phyloP scores from a whole-genome alignment of 2,113 vertebrate species.

The Alligator sinensis region DNA sequence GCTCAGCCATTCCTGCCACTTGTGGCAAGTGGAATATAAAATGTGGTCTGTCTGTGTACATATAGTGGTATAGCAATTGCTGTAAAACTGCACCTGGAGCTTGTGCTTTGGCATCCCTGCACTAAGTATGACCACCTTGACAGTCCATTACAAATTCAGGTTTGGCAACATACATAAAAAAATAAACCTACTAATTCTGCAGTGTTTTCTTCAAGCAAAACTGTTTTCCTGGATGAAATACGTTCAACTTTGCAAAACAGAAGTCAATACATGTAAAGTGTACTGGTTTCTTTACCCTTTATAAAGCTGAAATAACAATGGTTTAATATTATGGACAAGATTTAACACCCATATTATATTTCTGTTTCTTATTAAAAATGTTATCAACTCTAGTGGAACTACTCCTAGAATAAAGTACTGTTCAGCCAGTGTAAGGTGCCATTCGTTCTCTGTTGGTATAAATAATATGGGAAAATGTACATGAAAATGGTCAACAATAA shows the following conservation, averaged over 20 bases:
- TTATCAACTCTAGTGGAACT: constrained; percentile 54
- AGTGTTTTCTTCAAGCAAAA: constrained; percentile 16
- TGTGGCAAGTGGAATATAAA: background rate
- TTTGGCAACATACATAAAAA: constrained; percentile 3
- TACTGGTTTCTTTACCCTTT: constrained; percentile 40
- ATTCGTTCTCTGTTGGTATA: background rate
- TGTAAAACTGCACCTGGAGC: background rate
- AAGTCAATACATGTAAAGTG: background rate
- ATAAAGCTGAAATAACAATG: constrained; percentile 1
- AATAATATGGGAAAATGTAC: constrained; percentile 42
- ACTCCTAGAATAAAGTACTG: constrained; percentile 49
- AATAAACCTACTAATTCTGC: constrained; percentile 40
- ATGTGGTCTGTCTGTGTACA: too few relatives aligned
- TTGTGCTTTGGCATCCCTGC: background rate
- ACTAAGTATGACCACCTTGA: background rate
- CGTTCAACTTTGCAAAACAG: background rate
- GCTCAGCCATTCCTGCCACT: background rate
- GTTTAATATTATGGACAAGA: constrained; percentile 45
- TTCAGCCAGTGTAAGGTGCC: constrained; percentile 52
- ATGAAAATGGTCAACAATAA: background rate
- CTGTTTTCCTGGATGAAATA: constrained; percentile 39
- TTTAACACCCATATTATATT: constrained; percentile 1
- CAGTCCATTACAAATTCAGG: background rate
- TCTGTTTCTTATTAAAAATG: background rate
- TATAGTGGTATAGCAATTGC: background rate